Base-by-base conservation (phyloP, 1,140 invertebrate species). In the Ganaspis sp. region DNA sequence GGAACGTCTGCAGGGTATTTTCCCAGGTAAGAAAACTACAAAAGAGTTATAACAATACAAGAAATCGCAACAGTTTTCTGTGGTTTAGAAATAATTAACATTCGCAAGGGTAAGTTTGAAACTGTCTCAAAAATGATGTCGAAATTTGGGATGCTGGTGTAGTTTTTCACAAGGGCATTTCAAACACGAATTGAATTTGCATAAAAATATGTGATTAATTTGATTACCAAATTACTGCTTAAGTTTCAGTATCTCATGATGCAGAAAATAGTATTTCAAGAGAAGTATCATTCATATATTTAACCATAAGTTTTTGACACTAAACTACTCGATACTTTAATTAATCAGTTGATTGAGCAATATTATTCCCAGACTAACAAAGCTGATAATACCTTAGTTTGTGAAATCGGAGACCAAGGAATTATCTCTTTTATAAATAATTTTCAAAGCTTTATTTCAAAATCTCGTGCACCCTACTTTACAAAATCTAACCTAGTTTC, bases 1-100 rank as follows among this genome's bases (percentile, higher is more conserved):
- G 87, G 74, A 91, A 89, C 74, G 82, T 89, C 77, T 90, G 85
- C 78, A 89, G 87, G 73, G 74, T 86, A 75, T 82, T 91, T 70
- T 86, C 86, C 4, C 90, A 90, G 88, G 90, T 91, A 89, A 86
- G 37, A 42, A 9, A 49, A 26, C 5, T 26, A 29, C 29, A 6
- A 15, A 64, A 64, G 29, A 11, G 6, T 29, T 29, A 12, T 12
- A 5, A 64, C n/a, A 29, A 29, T 29, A 64, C 23, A 6, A n/a
- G 4, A 6, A 64, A n/a, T 29, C 6, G n/a, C 11, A 64, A 8
- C 58, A 34, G 4, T 11, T 29, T 64, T 29, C 26, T 15, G 9
- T 64, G 4, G 23, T 34, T n/a, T 29, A n/a, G 21, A n/a, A 29
- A n/a, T 29, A 64, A 34, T 64, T 64, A 64, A 64, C 1, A 29